Evolutionary conservation across 2,888 invertebrate genomes (phyloP).

Genomic region (Leucoptera coffeella): DNA sequence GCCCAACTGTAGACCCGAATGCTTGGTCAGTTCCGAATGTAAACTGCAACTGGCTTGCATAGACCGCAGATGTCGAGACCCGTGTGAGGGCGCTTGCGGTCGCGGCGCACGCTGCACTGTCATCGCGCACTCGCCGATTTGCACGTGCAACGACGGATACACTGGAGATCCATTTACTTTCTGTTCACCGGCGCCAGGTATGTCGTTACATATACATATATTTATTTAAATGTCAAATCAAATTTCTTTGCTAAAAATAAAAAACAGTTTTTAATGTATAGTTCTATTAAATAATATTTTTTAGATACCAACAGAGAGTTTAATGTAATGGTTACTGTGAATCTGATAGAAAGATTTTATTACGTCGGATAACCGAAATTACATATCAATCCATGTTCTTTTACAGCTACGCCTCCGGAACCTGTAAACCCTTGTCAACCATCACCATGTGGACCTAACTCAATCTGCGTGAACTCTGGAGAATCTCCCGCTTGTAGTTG

Average conservation of each 20-base stretch:
- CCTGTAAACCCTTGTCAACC: constrained; percentile 56
- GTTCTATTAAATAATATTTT: too few species aligned
- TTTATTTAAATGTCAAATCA: constrained; percentile 1
- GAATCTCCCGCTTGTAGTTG: constrained; percentile 60
- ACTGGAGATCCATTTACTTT: constrained; percentile 68
- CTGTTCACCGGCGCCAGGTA: constrained; percentile 56
- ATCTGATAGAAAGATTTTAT: too few species aligned
- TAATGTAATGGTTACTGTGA: too few species aligned
- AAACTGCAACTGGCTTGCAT: constrained; percentile 61
- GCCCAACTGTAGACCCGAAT: constrained; percentile 70
- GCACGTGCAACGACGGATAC: constrained; percentile 61
- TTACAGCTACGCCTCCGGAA: constrained; percentile 15
- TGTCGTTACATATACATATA: not conserved
- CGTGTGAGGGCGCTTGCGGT: constrained; percentile 71
- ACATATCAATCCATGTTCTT: too few species aligned
- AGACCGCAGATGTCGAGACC: constrained; percentile 65
- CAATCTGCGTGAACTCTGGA: constrained; percentile 55
- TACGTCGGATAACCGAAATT: too few species aligned
- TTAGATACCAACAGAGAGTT: too few species aligned
- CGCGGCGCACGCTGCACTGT: constrained; percentile 66
- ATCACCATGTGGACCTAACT: constrained; percentile 62
- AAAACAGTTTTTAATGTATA: too few species aligned
- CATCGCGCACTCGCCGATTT: constrained; percentile 68
- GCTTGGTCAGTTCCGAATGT: constrained; percentile 68
- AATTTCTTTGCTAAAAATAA: too few species aligned